Evolutionary conservation across 1,140 invertebrate genomes (phyloP).

Genomic region (Lepidurus packardi): DNA sequence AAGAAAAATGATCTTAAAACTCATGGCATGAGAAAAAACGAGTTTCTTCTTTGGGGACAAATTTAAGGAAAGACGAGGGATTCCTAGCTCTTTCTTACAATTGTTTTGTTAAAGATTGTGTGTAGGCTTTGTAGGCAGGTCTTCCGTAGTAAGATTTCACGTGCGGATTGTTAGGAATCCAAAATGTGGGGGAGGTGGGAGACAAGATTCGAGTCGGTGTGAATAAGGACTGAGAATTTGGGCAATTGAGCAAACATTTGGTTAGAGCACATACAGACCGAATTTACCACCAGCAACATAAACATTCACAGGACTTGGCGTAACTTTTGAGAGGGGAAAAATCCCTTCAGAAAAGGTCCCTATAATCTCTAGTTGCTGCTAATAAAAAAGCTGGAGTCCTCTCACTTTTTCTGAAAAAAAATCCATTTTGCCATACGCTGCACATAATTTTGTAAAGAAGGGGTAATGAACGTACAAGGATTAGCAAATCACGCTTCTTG

Average conservation of each 20-base stretch:
- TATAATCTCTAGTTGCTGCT: background rate
- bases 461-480: background rate
- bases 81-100: background rate
- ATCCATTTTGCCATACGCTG: too few relatives aligned
- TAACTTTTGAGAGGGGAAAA: background rate
- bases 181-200: background rate
- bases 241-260: conserved; percentile 19
- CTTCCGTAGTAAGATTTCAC: conserved; percentile 19
- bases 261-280: background rate
- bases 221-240: conserved; percentile 16
- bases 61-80: background rate
- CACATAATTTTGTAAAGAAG: background rate
- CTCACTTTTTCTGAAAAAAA: too few relatives aligned
- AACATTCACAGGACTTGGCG: background rate
- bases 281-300: background rate
- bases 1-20: background rate
- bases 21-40: background rate
- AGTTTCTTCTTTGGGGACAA: background rate
- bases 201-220: background rate
- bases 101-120: background rate
- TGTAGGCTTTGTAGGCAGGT: conserved; percentile 14
- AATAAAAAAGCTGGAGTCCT: background rate
- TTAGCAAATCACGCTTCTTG: background rate
- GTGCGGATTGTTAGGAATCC: background rate
- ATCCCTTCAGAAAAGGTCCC: background rate